Percentiles rank a stretch among this genome's conserved stretches.
Evolutionary conservation across 2,113 vertebrate genomes (phyloP).

Genomic region (Nettapus auritus): DNA sequence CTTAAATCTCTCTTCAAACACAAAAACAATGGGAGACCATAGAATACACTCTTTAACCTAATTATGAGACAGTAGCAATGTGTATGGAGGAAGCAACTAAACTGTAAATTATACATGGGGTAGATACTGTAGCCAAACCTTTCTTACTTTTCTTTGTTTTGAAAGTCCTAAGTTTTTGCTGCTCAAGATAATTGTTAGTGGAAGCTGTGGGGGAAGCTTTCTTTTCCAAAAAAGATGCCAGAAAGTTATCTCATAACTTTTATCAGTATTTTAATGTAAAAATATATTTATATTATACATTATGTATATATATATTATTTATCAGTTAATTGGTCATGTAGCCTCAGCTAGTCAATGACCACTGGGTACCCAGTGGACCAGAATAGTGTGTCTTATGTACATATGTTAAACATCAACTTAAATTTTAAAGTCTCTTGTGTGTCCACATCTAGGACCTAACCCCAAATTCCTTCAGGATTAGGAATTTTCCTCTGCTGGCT

Average conservation of each 20-base stretch:
- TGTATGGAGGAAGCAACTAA: background rate
- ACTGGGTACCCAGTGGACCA: background rate
- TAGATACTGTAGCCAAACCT: background rate
- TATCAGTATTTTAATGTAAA: background rate
- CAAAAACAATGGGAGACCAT: background rate
- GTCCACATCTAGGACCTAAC: background rate
- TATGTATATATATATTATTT: background rate
- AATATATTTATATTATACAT: background rate
- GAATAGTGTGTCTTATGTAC: background rate
- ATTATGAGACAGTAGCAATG: background rate
- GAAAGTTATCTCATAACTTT: background rate
- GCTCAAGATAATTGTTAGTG: background rate
- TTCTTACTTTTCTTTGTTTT: constrained; percentile 1
- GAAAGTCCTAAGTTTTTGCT: background rate
- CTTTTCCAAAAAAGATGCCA: background rate
- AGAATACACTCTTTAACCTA: background rate
- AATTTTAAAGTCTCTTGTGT: background rate
- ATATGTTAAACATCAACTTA: background rate
- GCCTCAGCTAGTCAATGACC: background rate
- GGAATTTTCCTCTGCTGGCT: background rate
- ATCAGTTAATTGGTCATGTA: background rate
- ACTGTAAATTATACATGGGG: background rate
- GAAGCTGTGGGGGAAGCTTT: background rate
- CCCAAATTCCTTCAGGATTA: background rate
- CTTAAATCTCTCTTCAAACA: background rate